Conservation (phyloP, 2,888 invertebrate genomes). For the Eustalomyia histrio region DNA sequence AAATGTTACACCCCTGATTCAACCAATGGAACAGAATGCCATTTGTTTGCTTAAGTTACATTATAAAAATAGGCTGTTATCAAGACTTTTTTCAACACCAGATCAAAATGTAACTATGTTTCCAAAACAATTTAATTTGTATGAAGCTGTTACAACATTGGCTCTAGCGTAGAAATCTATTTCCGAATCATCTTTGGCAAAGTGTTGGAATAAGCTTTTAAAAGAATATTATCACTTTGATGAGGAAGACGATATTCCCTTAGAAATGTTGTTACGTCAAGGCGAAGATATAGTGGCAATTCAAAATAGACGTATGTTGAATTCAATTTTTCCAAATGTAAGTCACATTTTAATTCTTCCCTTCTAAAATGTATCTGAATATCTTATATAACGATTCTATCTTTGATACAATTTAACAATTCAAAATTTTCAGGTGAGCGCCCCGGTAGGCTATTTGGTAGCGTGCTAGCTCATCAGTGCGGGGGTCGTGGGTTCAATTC, state of each 20-base stretch:
- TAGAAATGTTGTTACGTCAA: slow-evolving; percentile 13
- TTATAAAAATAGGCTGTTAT: slow-evolving; percentile 38
- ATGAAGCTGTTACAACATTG: slow-evolving; percentile 9
- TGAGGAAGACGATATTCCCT: slow-evolving; percentile 31
- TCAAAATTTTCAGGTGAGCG: no score
- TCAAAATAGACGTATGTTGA: neutral
- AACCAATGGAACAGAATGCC: slow-evolving; percentile 38
- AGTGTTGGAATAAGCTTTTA: slow-evolving; percentile 39
- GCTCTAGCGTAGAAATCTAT: slow-evolving; percentile 14
- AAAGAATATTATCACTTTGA: slow-evolving; percentile 28
- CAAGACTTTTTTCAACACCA: slow-evolving; percentile 24
- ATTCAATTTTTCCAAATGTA: neutral
- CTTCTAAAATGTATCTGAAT: no score
- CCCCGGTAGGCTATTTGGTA: no score
- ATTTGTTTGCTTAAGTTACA: slow-evolving; percentile 33
- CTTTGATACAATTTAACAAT: neutral
- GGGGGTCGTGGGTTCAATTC: no score
- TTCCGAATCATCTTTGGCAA: slow-evolving; percentile 21
- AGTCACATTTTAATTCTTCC: no score
- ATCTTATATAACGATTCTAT: neutral
- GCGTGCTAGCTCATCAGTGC: no score
- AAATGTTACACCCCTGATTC: slow-evolving; percentile 25
- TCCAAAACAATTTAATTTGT: slow-evolving; percentile 16
- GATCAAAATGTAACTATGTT: slow-evolving; percentile 7
- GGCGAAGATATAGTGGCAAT: slow-evolving; percentile 19